Conservation (phyloP, 1,140 invertebrate species). For the Drosophila miranda region DNA sequence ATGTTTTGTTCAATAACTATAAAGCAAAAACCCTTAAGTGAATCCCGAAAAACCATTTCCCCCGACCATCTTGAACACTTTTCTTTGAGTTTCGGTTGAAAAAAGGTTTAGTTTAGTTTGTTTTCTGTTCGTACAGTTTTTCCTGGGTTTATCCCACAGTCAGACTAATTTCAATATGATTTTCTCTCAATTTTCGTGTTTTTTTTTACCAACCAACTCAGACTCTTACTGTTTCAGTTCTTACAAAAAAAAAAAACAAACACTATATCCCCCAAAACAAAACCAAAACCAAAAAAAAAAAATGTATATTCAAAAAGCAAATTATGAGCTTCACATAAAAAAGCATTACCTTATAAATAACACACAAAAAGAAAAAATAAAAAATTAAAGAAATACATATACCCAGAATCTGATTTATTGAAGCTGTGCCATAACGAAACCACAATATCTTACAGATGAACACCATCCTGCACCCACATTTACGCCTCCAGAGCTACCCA, state of each 20-base stretch:
- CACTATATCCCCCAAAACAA: slow-evolving; percentile 40
- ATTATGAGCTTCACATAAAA: slow-evolving; percentile 63
- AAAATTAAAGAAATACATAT: slow-evolving; percentile 49
- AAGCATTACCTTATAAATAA: slow-evolving; percentile 48
- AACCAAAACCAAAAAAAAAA: slow-evolving; percentile 44
- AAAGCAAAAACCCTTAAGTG: slow-evolving; percentile 35
- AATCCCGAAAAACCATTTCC: slow-evolving; percentile 47
- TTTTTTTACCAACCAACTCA: slow-evolving; percentile 48
- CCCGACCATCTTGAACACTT: slow-evolving; percentile 54
- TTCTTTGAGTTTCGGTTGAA: slow-evolving; percentile 42
- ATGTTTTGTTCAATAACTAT: slow-evolving; percentile 47
- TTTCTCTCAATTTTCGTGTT: slow-evolving; percentile 41
- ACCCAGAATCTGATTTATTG: slow-evolving; percentile 51
- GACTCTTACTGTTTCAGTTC: slow-evolving; percentile 48
- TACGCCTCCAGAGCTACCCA: slow-evolving; percentile 97
- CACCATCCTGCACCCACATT: slow-evolving; percentile 96
- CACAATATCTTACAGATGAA: slow-evolving; percentile 92
- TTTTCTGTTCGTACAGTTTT: slow-evolving; percentile 35
- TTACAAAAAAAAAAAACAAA: slow-evolving; percentile 37
- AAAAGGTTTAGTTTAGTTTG: slow-evolving; percentile 22
- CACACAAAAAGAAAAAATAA: slow-evolving; percentile 28
- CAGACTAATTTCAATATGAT: slow-evolving; percentile 56
- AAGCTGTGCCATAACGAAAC: slow-evolving; percentile 73
- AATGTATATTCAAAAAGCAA: slow-evolving; percentile 51
- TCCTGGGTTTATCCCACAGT: slow-evolving; percentile 33